phyloP scores from a whole-genome alignment of 2,797 vertebrate species.

The Labroides dimidiatus region DNA sequence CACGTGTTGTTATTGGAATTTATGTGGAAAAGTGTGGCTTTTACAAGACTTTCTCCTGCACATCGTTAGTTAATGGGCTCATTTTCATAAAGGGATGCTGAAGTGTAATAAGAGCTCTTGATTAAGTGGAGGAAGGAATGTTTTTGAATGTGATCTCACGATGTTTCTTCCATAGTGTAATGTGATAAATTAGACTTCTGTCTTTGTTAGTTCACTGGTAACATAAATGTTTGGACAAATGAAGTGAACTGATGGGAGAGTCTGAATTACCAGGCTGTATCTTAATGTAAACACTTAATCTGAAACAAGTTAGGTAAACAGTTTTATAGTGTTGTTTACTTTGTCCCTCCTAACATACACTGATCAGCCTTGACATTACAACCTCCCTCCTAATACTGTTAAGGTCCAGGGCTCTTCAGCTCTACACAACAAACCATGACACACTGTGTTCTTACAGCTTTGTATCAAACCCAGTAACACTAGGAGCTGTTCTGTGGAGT shows the following conservation, averaged over 20 bases:
- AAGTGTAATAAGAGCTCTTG: slow-evolving; percentile 65
- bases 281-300: slow-evolving; percentile 28
- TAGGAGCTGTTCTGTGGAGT: no score
- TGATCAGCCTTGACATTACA: not conserved
- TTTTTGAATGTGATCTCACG: slow-evolving; percentile 51
- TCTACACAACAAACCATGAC: no score
- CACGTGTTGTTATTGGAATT: slow-evolving; percentile 64
- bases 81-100: slow-evolving; percentile 76
- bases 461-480: no score
- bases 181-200: slow-evolving; percentile 55
- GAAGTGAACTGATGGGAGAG: slow-evolving; percentile 39
- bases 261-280: slow-evolving; percentile 1
- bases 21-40: slow-evolving; percentile 78
- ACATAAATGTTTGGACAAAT: slow-evolving; percentile 60
- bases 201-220: slow-evolving; percentile 54
- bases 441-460: no score
- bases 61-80: slow-evolving; percentile 71
- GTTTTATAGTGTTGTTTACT: slow-evolving; percentile 22
- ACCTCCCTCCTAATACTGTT: no score
- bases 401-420: no score
- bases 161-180: slow-evolving; percentile 62
- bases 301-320: not conserved
- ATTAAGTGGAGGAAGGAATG: slow-evolving; percentile 60
- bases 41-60: slow-evolving; percentile 72
- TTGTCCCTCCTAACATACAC: not conserved